A percentile compares a stretch with the other conserved stretches of the same genome.
phyloP scores from a whole-genome alignment of 2,113 vertebrate genomes.

The Crypturellus undulatus region DNA sequence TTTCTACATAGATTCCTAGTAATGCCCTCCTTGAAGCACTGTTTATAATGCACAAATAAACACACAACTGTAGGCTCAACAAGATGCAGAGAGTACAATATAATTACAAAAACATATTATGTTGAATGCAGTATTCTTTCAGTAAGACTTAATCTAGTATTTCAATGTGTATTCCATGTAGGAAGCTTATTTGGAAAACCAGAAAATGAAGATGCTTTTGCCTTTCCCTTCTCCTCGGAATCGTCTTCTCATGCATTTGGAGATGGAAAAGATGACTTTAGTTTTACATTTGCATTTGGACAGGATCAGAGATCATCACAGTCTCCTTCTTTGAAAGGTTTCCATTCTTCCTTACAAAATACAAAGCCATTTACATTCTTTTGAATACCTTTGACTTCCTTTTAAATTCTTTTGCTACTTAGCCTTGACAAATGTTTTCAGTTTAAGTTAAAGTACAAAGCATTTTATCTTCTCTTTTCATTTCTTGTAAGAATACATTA shows the following conservation, averaged over 20 bases:
- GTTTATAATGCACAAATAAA: not conserved
- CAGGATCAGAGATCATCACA: conserved; percentile 75
- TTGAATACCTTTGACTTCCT: conserved; percentile 70
- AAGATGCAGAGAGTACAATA: not conserved
- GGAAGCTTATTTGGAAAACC: conserved; percentile 80
- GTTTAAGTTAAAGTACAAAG: conserved; percentile 44
- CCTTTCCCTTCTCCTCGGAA: conserved; percentile 77
- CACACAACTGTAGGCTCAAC: not conserved
- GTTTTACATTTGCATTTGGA: conserved; percentile 83
- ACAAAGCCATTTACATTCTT: conserved; percentile 78
- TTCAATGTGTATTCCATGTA: conserved; percentile 30
- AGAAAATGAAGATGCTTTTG: conserved; percentile 77
- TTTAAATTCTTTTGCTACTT: conserved; percentile 62
- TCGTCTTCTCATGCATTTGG: conserved; percentile 73
- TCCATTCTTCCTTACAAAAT: conserved; percentile 75
- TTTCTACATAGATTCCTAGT: not conserved
- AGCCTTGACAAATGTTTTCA: conserved; percentile 60
- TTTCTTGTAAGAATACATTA: conserved; percentile 38
- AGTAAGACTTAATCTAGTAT: not conserved
- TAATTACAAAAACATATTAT: not conserved
- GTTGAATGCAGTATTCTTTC: not conserved
- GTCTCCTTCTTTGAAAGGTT: conserved; percentile 72
- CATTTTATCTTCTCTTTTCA: conserved; percentile 45
- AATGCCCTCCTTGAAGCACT: not conserved
- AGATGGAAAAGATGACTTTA: conserved; percentile 80